Evolutionary conservation across 1,140 invertebrate genomes (phyloP).

Genomic region (Plutomurus gul): DNA sequence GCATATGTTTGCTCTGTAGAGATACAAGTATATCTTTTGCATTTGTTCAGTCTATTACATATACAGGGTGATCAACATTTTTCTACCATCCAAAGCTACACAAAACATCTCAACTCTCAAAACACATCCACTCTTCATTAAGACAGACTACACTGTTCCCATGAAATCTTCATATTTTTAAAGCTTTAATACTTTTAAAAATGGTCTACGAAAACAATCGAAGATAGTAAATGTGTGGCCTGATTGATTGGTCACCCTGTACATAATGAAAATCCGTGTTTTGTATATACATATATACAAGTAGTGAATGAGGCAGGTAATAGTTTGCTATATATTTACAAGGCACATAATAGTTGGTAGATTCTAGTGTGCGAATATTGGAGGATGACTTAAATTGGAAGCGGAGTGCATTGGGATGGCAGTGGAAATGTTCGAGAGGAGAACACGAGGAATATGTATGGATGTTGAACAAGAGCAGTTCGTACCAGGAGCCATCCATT

Average conservation of each 20-base stretch:
- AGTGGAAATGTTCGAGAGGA: background rate
- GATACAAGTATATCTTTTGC: background rate
- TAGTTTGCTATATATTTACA: background rate
- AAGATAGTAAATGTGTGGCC: no score
- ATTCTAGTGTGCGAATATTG: background rate
- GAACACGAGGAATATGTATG: background rate
- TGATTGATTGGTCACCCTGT: no score
- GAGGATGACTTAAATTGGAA: background rate
- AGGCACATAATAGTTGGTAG: background rate
- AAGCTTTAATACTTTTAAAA: no score
- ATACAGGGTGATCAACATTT: no score
- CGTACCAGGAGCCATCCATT: constrained; percentile 41
- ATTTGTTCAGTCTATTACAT: no score
- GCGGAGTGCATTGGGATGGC: background rate
- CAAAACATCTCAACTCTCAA: no score
- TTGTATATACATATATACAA: background rate
- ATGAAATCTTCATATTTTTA: no score
- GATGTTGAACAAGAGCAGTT: background rate
- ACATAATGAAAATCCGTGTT: no score
- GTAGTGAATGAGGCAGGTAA: background rate
- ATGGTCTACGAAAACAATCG: no score
- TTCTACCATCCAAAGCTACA: no score
- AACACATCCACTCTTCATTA: no score
- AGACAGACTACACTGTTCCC: no score
- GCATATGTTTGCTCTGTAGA: background rate